Percentiles rank a stretch among this genome's conserved stretches.
Evolutionary conservation across 1,140 invertebrate species (phyloP).

Genomic region (Batillaria attramentaria): DNA sequence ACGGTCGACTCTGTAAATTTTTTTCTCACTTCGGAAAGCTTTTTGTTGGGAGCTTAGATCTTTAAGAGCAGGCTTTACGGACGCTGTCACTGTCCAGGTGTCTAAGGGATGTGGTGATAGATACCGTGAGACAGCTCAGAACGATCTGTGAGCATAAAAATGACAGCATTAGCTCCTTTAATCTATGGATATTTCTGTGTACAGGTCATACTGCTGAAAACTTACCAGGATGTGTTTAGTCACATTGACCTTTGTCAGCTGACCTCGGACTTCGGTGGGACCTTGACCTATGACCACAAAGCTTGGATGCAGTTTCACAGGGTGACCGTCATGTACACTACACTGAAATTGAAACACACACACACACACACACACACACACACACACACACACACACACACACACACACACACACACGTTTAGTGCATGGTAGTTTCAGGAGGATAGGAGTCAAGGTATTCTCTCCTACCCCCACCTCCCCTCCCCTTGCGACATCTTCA

Average conservation of each 20-base stretch:
- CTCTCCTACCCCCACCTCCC: too few species aligned
- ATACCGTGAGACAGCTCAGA: too few species aligned
- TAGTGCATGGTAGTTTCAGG: not conserved
- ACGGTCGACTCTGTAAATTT: too few species aligned
- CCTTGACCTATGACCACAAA: constrained; percentile 47
- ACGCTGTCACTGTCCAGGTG: too few species aligned
- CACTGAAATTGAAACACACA: not conserved
- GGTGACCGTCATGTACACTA: constrained; percentile 43
- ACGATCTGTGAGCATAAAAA: too few species aligned
- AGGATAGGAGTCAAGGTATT: too few species aligned
- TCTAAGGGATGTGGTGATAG: too few species aligned
- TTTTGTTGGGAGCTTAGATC: too few species aligned
- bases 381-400: not conserved
- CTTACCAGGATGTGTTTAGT: constrained; percentile 42
- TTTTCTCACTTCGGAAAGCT: too few species aligned
- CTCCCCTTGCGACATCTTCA: too few species aligned
- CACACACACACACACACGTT: not conserved
- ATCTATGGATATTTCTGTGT: constrained; percentile 6
- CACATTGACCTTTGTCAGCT: constrained; percentile 53
- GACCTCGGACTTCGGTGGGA: constrained; percentile 52
- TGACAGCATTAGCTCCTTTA: too few species aligned
- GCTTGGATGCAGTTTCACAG: constrained; percentile 52
- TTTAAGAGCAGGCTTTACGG: too few species aligned
- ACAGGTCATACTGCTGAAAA: constrained; percentile 48
- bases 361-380: not conserved